Base-by-base conservation (phyloP, 1,140 invertebrate species). In the Hermetia illucens region DNA sequence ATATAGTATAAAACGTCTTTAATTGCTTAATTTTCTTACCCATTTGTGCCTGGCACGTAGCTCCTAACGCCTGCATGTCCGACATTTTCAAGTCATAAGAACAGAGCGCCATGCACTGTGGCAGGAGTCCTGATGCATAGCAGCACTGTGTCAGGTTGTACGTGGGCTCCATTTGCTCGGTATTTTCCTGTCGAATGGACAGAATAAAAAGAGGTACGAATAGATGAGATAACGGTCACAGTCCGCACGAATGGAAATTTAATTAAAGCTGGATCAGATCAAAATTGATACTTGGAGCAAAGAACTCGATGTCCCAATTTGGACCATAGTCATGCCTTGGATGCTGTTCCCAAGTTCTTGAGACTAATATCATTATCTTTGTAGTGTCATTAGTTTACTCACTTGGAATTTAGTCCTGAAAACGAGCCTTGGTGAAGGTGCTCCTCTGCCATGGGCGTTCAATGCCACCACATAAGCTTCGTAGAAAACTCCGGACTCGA, bases 61-160 rank as follows among this genome's bases (percentile, higher is more conserved):
- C 48, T 19, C 58, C 79, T 22, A 87, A 56, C 16, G 66, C 61
- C 48, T 76, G 70, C 22, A 83, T 63, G 53, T 85, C 79, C 6
- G 75, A 74, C 73, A 88, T 78, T 42, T 74, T 80, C 3, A 82
- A 80, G 47, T 84, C 75, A 53, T 82, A 88, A 1, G 77, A 72
- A 50, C 84, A 88, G n/a, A 88, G 65, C 2, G 82, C 79, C 53
- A 84, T 69, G 52, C 83, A 88, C 12, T 76, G 69, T 20, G 68
- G 67, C 36, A 75, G 74, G 13, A 88, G 48, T 17, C 75, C 72
- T 3, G 79, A 78, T 8, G 68, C 64, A 4, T 74, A 66, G 57
- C 84, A 88, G 53, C 84, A 88, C 5, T 70, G 67, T 6, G 80
- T 82, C 48, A 84, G 72, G 54, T 87, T 87, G 60, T 87, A 86